phyloP scores from a whole-genome alignment of 1,140 invertebrate genomes.

The Tetramorium parvispinum region DNA sequence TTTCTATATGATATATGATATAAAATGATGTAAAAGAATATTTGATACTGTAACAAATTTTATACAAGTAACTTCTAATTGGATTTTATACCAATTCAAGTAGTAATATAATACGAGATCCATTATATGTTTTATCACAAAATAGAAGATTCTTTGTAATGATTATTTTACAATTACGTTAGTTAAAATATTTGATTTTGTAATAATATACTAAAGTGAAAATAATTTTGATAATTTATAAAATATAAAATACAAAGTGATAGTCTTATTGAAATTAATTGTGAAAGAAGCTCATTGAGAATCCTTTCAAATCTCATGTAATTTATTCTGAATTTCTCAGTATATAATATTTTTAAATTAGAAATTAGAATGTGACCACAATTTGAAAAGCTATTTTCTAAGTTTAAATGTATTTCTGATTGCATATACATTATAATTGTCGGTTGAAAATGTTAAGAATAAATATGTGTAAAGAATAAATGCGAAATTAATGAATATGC shows the following conservation, averaged over 20 bases:
- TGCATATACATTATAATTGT: neutral
- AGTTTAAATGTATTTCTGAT: neutral
- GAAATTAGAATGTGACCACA: neutral
- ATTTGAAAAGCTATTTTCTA: neutral
- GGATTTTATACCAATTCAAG: too few species aligned
- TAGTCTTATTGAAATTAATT: neutral
- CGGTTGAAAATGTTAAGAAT: neutral
- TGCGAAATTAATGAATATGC: neutral
- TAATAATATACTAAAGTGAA: neutral
- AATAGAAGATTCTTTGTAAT: too few species aligned
- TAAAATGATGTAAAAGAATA: too few species aligned
- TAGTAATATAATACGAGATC: too few species aligned
- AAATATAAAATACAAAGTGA: neutral
- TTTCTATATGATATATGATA: too few species aligned
- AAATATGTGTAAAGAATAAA: neutral
- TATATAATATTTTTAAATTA: neutral
- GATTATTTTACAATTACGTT: too few species aligned
- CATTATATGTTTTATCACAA: too few species aligned
- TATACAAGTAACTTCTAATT: too few species aligned
- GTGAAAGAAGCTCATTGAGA: neutral
- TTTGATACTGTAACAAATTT: too few species aligned
- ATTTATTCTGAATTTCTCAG: neutral
- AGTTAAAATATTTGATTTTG: too few species aligned
- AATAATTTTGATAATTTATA: neutral
- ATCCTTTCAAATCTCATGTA: neutral